Base-by-base conservation (phyloP, 2,797 vertebrate species). In the Spondyliosoma cantharus region DNA sequence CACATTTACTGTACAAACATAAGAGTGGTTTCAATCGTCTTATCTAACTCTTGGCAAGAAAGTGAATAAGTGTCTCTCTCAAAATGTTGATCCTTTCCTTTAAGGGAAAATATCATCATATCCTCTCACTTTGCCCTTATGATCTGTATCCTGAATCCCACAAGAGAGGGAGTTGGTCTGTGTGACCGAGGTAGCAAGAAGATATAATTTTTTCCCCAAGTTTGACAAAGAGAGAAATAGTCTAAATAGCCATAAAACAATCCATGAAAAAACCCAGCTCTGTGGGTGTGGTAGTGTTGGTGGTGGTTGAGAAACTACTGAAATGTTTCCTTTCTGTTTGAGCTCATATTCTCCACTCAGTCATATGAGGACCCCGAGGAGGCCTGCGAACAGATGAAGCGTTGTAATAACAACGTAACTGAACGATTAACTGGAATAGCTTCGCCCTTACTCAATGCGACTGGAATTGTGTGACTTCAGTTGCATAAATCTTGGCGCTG, bases 401-500 rank as follows among this genome's bases (percentile, higher is more conserved):
- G 81, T 89, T 91, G 85, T 91, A 90, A 90, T 83, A 88, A 75
- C 78, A 88, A 75, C 78, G 87, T 83, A 78, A 86, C 85, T 77
- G 81, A 72, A 69, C 89, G 86, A 89, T 90, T 81, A 86, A 87
- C 74, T 63, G 82, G 76, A 93, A 93, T 90, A 89, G 87, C 90
- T 86, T 76, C 72, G 76, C 77, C 84, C 77, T 90, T 83, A 81
- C 85, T 91, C 91, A 91, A 49, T 80, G 81, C 69, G 81, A 85
- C 87, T 87, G 69, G 80, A 90, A 85, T 13, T 83, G 80, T 81
- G 81, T 82, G 89, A 89, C 83, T 75, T 84, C 49, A 65, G 83
- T 92, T 94, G 85, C 88, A 89, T 11, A 87, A 90, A 87, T 82
- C 76, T 81, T 92, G 89, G 89, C 91, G 87, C 53, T 1, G 61